Base-by-base conservation (phyloP, 2,113 vertebrate species). In the Syngnathus scovelli region DNA sequence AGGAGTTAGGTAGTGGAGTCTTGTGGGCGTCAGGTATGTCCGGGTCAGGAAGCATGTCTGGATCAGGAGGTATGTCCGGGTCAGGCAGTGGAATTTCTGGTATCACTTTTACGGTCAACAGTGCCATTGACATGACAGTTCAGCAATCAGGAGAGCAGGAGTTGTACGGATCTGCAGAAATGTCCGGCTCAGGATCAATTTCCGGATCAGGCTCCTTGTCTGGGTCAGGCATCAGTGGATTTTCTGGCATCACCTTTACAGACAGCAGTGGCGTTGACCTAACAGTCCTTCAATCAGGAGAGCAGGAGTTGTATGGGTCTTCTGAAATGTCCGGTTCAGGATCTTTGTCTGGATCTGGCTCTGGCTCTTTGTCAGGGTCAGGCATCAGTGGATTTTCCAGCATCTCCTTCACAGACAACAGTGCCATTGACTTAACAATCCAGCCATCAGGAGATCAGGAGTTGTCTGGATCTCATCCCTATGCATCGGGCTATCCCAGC, bases 1-100 rank as follows among this genome's bases (percentile, higher is more conserved):
- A 93, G 77, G 93, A 96, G 86, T 36, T 84, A 16, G 90, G 90
- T n/a, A 94, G 92, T 51, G 92, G 70, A 7, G 51, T 15, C 4
- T 39, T 68, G 23, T 72, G 67, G 21, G 78, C 75, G 66, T 79
- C 79, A 5, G 77, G 60, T 23, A 71, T 67, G 66, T 67, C 66
- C 15, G 66, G 54, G 39, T 56, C 65, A 18, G 65, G 65, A 58
- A 67, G 52, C 23, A n/a, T 71, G 19, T 75, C 27, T 52, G 68
- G 69, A 64, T 77, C 71, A 58, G 78, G 68, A 69, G 51, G 23
- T 12, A 27, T 72, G 55, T 88, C 86, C 2, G 90, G 89, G 19
- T 87, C 91, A 44, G 87, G 89, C 68, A 41, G 54, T 15, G 60
- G n/a, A 61, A 13, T 72, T 46, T 88, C 83, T 6, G 90, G 89